Percentiles rank a stretch among this genome's conserved stretches.
Evolutionary conservation across 2,797 vertebrate genomes (phyloP).

Genomic region (Diglossa cyanea): DNA sequence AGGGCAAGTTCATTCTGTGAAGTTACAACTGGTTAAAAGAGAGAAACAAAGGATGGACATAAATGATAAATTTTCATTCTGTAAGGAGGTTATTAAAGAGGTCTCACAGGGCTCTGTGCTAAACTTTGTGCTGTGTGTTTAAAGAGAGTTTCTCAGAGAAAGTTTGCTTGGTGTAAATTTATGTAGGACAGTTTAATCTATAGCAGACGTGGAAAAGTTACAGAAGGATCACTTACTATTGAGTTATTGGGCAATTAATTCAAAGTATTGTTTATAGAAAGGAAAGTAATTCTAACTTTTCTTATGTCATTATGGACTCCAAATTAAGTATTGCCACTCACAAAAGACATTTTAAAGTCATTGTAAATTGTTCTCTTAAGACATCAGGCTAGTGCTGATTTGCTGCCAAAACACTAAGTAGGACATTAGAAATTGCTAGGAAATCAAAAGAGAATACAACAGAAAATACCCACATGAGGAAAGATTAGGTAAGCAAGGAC

Average conservation of each 20-base stretch:
- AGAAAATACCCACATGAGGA: neutral
- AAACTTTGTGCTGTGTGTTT: neutral
- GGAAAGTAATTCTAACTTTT: conserved; percentile 31
- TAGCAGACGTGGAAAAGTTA: neutral
- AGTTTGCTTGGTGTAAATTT: conserved; percentile 19
- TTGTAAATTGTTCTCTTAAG: conserved; percentile 27
- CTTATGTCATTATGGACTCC: neutral
- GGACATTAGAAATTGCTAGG: neutral
- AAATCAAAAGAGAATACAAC: neutral
- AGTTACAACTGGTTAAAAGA: neutral
- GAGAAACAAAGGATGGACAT: neutral
- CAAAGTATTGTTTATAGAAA: conserved; percentile 35
- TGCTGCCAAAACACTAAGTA: conserved; percentile 41
- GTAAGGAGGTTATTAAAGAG: neutral
- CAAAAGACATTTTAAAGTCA: conserved; percentile 6
- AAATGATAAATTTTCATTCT: neutral
- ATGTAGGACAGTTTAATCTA: conserved; percentile 6
- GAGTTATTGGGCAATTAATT: conserved; percentile 47
- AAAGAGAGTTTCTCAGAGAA: neutral
- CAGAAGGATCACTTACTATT: conserved; percentile 12
- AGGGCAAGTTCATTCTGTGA: neutral
- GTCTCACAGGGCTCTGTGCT: neutral
- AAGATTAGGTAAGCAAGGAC: neutral
- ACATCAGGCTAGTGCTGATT: conserved; percentile 28
- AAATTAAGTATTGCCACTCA: conserved; percentile 24